Conservation (phyloP, 2,797 vertebrate species). For the Botia kubotai region DNA sequence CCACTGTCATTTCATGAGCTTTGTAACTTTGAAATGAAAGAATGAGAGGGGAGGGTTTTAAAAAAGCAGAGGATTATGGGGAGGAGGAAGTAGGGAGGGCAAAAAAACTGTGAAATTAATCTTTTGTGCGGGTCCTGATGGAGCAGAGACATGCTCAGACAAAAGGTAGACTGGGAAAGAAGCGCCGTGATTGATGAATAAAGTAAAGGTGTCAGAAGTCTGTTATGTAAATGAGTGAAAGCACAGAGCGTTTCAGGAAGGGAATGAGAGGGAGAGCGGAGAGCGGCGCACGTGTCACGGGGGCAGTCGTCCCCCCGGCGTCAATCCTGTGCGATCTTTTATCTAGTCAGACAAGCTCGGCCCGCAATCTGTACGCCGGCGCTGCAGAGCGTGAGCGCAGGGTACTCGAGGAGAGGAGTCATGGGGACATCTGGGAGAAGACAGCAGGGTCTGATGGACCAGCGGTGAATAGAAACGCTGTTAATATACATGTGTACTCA, state of each 20-base stretch:
- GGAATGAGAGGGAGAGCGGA: slow-evolving; percentile 58
- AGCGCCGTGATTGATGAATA: slow-evolving; percentile 99
- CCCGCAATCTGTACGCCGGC: slow-evolving; percentile 77
- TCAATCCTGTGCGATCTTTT: slow-evolving; percentile 95
- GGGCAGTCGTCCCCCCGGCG: slow-evolving; percentile 90
- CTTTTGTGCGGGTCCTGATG: slow-evolving; percentile 99
- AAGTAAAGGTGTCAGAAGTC: slow-evolving; percentile 99
- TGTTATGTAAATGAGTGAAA: slow-evolving; percentile 99
- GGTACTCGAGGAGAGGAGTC: slow-evolving; percentile 34
- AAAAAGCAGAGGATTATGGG: slow-evolving; percentile 67
- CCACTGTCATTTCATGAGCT: slow-evolving; percentile 97
- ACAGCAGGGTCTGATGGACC: slow-evolving; percentile 55
- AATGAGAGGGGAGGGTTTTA: slow-evolving; percentile 79
- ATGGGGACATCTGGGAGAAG: slow-evolving; percentile 19
- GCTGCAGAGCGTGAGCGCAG: slow-evolving; percentile 30
- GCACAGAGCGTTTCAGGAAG: slow-evolving; percentile 91
- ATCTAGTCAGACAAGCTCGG: slow-evolving; percentile 93
- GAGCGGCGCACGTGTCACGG: slow-evolving; percentile 79
- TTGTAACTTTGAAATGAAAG: slow-evolving; percentile 95
- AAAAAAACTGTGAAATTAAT: slow-evolving; percentile 99
- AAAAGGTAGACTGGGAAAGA: slow-evolving; percentile 97
- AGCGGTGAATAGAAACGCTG: slow-evolving; percentile 44
- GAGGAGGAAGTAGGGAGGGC: slow-evolving; percentile 56
- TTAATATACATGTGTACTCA: slow-evolving; percentile 50
- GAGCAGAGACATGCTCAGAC: slow-evolving; percentile 99